Base-by-base conservation (phyloP, 2,888 invertebrate genomes). In the Alcis repandata region DNA sequence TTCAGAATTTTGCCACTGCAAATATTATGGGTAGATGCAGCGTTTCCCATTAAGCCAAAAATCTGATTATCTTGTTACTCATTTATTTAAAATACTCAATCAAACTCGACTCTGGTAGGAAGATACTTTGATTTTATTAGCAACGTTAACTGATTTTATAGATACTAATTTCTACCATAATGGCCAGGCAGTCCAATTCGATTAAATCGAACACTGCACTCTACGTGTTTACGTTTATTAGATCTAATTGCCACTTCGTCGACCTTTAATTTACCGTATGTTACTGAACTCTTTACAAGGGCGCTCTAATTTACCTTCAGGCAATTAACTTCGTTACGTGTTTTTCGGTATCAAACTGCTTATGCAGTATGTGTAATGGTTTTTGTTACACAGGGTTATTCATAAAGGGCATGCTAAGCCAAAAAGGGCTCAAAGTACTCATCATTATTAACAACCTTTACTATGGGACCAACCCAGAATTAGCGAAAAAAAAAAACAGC, bases 301-400 rank as follows among this genome's bases (percentile, higher is more conserved):
- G 77, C 75, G 67, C 59, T 76, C 75, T 78, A 77, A 78, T 79
- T 68, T 56, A 63, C 59, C 62, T 63, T 68, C 59, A 48, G 41
- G 38, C 38, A 59, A 67, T 60, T 67, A 65, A 54, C 67, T 64
- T 52, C 32, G 63, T 65, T 71, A 58, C 51, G 54, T 38, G 57
- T 68, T n/a, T n/a, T n/a, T 69, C 11, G 33, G 41, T 56, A 45
- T 48, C 17, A 45, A 41, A 57, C 46, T 58, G 40, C 58, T n/a
- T n/a, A 27, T 2, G 2, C 3, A 49, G 59, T 52, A 11, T 36
- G 41, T 17, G 52, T 27, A 15, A 49, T 41, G 51, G 38, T 69
- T 69, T 69, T 64, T 49, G 40, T 66, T 57, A 19, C 53, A 41
- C n/a, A n/a, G n/a, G n/a, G n/a, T n/a, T n/a, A n/a, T n/a, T n/a